Base-by-base conservation (phyloP, 2,797 vertebrate species). In the Phalloptychus januarius region DNA sequence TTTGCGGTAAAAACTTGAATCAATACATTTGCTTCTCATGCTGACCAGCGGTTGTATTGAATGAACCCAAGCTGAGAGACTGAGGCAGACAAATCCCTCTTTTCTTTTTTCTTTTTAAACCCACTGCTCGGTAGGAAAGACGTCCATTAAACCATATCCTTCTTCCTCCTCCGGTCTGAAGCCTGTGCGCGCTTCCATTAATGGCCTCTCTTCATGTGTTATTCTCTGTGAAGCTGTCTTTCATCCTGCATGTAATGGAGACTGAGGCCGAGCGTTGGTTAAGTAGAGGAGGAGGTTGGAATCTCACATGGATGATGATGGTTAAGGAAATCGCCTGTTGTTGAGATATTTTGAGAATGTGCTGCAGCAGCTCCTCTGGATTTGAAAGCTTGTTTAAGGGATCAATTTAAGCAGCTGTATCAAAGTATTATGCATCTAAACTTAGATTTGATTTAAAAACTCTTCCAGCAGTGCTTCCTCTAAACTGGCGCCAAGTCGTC, bases 141-240 rank as follows among this genome's bases (percentile, higher is more conserved):
- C 40, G 7, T 91, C 93, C 91, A 95, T 94, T 94, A 94, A 91
- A 88, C 79, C 86, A 87, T 88, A 91, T 93, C 94, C 89, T 93
- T 83, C 89, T 88, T 87, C 84, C 86, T 91, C 88, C 83, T 84
- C 89, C 91, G 88, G 89, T 92, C 86, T 92, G 87, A 88, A 89
- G 90, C 80, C 85, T 72, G 82, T 83, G 79, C 72, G 56, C 38
- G 85, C 82, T 78, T 72, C 76, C 83, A 88, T 91, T 93, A 94
- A 93, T 94, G 89, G 92, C 87, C 85, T 90, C 82, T 63, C 85
- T 87, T 94, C 93, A 94, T 94, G 91, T 92, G 74, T 92, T 93
- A 95, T 95, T 94, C 93, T 91, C 82, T 94, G 85, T 93, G 93
- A 94, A 92, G 91, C 76, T 67, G 76, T 84, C 84, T 91, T 91